Percentiles rank a stretch among this genome's conserved stretches.
Evolutionary conservation across 2,797 vertebrate genomes (phyloP).

Genomic region (Enteromius unitaeniatus): DNA sequence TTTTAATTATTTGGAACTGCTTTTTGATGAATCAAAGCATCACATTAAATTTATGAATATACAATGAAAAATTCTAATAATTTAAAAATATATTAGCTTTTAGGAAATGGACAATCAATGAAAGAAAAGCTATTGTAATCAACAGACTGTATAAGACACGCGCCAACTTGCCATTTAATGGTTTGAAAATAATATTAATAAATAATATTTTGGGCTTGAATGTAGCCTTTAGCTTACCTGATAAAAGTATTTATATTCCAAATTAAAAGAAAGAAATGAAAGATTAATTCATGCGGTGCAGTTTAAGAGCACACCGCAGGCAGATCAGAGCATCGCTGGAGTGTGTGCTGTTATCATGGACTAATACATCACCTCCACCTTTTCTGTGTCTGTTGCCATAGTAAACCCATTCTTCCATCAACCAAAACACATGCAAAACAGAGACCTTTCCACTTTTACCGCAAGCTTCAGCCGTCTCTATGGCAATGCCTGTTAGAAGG

Average conservation of each 20-base stretch:
- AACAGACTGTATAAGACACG: no score
- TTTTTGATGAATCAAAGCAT: no score
- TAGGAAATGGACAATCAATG: not conserved
- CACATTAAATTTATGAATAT: not conserved
- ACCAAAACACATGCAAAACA: conserved; percentile 53
- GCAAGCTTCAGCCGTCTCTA: conserved; percentile 46
- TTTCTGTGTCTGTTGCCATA: conserved; percentile 59
- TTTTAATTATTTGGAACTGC: no score
- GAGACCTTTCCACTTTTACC: conserved; percentile 46
- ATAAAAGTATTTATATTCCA: not conserved
- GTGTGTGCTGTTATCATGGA: conserved; percentile 18
- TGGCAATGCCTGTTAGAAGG: conserved; percentile 54
- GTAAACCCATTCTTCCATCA: conserved; percentile 54
- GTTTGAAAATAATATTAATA: not conserved
- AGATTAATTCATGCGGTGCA: not conserved
- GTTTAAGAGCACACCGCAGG: not conserved
- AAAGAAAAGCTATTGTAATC: not conserved
- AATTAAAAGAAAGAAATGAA: conserved; percentile 3
- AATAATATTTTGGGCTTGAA: not conserved
- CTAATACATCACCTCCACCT: conserved; percentile 54
- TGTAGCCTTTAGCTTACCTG: not conserved
- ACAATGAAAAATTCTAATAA: not conserved
- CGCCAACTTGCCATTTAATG: not conserved
- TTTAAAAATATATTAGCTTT: not conserved
- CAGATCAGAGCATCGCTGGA: not conserved